These are phyloP conservation scores for Phyllotreta cruciferae DNA, from an alignment of 2,888 invertebrate genomes.

Conservation along the genomic window DNA sequence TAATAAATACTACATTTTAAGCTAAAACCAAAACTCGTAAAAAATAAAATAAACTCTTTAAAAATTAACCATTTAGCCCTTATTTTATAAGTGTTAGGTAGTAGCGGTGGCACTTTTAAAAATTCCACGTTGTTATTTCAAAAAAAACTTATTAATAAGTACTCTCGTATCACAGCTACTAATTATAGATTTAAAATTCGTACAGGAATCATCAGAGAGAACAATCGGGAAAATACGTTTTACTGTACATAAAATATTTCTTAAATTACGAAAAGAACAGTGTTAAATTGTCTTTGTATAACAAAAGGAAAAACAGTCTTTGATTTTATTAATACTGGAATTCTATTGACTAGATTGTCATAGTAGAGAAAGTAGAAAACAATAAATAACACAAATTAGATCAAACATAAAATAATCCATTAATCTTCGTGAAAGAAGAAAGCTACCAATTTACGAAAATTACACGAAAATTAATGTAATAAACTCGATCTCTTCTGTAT, in stretches of 20 bases:
- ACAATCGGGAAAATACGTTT: slow-evolving; percentile 1
- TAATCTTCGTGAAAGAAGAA: background rate
- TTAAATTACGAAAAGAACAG: background rate
- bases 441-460: slow-evolving; percentile 1
- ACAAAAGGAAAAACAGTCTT: slow-evolving; percentile 44
- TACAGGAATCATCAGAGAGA: too few species aligned
- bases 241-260: slow-evolving; percentile 10
- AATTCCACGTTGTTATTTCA: background rate
- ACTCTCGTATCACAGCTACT: too few species aligned
- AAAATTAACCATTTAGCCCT: slow-evolving; percentile 16
- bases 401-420: background rate
- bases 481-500: background rate
- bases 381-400: slow-evolving; percentile 6
- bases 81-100: slow-evolving; percentile 14
- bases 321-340: slow-evolving; percentile 46
- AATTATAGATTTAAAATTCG: too few species aligned
- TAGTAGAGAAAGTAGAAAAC: slow-evolving; percentile 21
- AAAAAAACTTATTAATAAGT: slow-evolving; percentile 6
- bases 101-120: slow-evolving; percentile 23
- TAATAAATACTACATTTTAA: slow-evolving; percentile 28
- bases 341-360: slow-evolving; percentile 44
- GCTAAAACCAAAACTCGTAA: slow-evolving; percentile 3
- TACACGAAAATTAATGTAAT: background rate
- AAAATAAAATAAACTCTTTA: slow-evolving; percentile 27
- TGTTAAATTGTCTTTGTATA: slow-evolving; percentile 3